Conservation (phyloP, 2,797 vertebrate species). For the Orientallactaga sibirica region DNA sequence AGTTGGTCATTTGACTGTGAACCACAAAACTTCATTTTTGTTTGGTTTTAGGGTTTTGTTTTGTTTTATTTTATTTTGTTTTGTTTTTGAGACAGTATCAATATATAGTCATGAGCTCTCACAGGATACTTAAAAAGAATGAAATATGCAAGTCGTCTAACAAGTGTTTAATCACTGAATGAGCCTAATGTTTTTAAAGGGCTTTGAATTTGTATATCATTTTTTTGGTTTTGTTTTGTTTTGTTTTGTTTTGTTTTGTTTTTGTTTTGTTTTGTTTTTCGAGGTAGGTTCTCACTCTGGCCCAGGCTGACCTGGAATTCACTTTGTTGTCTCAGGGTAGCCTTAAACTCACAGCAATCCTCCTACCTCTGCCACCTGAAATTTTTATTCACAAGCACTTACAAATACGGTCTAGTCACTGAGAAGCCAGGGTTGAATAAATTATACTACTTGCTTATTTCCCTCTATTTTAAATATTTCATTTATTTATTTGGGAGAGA, state of each 20-base stretch:
- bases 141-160: slow-evolving; percentile 4
- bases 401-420: background rate
- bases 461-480: background rate
- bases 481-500: too few species aligned
- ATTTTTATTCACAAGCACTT: slow-evolving; percentile 33
- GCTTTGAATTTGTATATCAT: slow-evolving; percentile 11
- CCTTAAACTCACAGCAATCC: too few species aligned
- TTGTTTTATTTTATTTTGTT: too few species aligned
- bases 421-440: background rate
- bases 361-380: too few species aligned
- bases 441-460: background rate
- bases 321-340: too few species aligned
- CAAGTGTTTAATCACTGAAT: slow-evolving; percentile 40
- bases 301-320: too few species aligned
- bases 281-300: too few species aligned
- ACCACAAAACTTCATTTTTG: background rate
- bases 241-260: too few species aligned
- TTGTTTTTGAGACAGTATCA: background rate
- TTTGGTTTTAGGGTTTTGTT: background rate
- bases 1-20: background rate
- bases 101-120: background rate
- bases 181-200: background rate
- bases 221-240: too few species aligned
- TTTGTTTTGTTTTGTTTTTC: too few species aligned
- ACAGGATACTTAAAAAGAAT: background rate